These are phyloP conservation scores for Patella vulgata DNA, from an alignment of 1,140 invertebrate species.

Conservation along the genomic window DNA sequence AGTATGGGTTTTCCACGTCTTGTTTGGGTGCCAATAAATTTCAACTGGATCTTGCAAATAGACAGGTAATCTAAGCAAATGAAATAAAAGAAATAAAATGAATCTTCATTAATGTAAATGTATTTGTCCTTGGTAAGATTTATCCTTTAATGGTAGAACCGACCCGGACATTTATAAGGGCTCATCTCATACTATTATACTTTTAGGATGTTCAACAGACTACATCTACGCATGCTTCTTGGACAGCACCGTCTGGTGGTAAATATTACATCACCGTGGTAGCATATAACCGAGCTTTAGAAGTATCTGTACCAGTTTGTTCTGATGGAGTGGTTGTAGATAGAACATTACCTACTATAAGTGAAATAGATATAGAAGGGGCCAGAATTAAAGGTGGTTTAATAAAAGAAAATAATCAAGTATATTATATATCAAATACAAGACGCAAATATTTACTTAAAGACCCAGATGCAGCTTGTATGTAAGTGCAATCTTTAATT, in stretches of 20 bases:
- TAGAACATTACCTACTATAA: constrained; percentile 10
- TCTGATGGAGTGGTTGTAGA: constrained; percentile 44
- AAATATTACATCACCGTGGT: constrained; percentile 40
- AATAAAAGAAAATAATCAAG: constrained; percentile 1
- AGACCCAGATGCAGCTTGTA: constrained; percentile 23
- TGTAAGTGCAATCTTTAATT: constrained; percentile 22
- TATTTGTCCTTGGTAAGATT: no score
- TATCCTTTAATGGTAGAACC: no score
- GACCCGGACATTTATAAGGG: no score
- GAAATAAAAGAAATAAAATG: no score
- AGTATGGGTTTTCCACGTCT: constrained; percentile 25
- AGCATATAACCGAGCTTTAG: constrained; percentile 41
- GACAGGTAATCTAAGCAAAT: no score
- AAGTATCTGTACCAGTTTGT: constrained; percentile 35
- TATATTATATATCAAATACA: constrained; percentile 20
- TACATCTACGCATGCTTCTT: constrained; percentile 16
- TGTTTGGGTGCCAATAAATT: constrained; percentile 26
- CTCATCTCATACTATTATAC: no score
- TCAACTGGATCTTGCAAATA: constrained; percentile 4
- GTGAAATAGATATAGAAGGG: constrained; percentile 22
- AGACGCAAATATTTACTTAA: constrained; percentile 17
- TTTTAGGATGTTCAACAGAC: constrained; percentile 29
- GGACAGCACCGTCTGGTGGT: constrained; percentile 19
- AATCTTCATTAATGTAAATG: no score
- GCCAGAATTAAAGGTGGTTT: constrained; percentile 24